Evolutionary conservation across 2,113 vertebrate genomes (phyloP).

Genomic region (Albula goreensis): DNA sequence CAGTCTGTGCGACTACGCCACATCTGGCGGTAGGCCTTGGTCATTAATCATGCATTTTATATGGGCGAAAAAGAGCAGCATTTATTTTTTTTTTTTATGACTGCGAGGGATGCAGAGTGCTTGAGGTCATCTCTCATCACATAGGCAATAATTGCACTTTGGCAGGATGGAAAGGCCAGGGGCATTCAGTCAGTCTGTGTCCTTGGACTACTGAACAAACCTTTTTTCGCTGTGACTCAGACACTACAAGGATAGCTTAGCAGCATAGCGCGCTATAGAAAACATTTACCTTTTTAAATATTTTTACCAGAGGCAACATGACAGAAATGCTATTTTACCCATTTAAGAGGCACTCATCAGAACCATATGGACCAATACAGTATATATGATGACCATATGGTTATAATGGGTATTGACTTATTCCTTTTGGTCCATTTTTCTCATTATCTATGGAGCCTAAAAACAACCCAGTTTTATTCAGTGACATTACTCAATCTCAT

Average conservation of each 20-base stretch:
- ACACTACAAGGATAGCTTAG: neutral
- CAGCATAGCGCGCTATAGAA: neutral
- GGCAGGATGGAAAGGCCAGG: neutral
- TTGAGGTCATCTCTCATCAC: neutral
- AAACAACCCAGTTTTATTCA: too few species aligned
- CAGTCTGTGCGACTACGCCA: neutral
- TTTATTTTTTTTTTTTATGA: neutral
- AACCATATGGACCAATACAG: too few species aligned
- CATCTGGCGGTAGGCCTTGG: neutral
- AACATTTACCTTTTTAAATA: neutral
- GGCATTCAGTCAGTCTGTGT: neutral
- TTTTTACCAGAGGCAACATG: neutral
- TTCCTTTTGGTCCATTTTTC: too few species aligned
- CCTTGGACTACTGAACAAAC: neutral
- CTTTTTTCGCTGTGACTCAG: neutral
- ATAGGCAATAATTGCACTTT: neutral
- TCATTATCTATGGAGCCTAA: too few species aligned
- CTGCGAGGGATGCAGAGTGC: neutral
- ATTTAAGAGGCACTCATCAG: too few species aligned
- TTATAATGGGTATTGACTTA: too few species aligned
- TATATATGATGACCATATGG: too few species aligned
- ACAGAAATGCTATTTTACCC: neutral
- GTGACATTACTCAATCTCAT: too few species aligned
- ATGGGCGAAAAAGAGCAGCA: neutral
- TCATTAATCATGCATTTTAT: slow-evolving; percentile 15